phyloP scores from a whole-genome alignment of 2,888 invertebrate species.

The Amphipyra tragopoginis region DNA sequence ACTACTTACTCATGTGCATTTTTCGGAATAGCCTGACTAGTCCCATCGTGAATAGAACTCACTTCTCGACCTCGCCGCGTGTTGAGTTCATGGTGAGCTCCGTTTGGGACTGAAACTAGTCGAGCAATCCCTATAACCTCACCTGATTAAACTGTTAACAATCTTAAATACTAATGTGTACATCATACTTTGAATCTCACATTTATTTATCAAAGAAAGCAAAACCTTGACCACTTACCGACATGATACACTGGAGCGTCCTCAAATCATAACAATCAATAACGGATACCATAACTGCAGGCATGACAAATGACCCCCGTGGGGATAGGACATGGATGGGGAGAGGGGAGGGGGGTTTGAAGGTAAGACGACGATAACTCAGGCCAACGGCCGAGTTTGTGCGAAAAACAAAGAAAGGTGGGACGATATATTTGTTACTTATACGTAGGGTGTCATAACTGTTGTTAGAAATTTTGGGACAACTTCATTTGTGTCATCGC shows the following conservation, averaged over 20 bases:
- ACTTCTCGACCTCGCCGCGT: too few relatives aligned
- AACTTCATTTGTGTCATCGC: not conserved
- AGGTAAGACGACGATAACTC: conserved; percentile 74
- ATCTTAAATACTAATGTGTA: too few relatives aligned
- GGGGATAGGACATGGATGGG: conserved; percentile 10
- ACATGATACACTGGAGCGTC: conserved; percentile 28
- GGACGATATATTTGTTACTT: conserved; percentile 71
- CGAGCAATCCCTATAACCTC: too few relatives aligned
- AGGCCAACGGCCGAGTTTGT: conserved; percentile 70
- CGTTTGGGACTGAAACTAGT: too few relatives aligned
- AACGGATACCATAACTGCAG: conserved; percentile 68
- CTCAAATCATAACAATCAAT: conserved; percentile 71
- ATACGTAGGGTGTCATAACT: conserved; percentile 53
- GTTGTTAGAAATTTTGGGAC: not conserved
- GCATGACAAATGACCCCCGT: conserved; percentile 71
- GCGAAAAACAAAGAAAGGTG: conserved; percentile 73
- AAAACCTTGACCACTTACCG: conserved; percentile 18
- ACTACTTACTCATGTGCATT: too few relatives aligned
- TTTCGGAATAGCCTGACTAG: too few relatives aligned
- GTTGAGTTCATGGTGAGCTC: too few relatives aligned
- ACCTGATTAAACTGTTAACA: too few relatives aligned
- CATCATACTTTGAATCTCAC: too few relatives aligned
- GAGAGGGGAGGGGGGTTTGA: conserved; percentile 12
- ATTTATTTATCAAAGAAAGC: not conserved
- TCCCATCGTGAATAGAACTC: too few relatives aligned